Evolutionary conservation across 2,113 vertebrate genomes (phyloP).

Genomic region (Motacilla alba): DNA sequence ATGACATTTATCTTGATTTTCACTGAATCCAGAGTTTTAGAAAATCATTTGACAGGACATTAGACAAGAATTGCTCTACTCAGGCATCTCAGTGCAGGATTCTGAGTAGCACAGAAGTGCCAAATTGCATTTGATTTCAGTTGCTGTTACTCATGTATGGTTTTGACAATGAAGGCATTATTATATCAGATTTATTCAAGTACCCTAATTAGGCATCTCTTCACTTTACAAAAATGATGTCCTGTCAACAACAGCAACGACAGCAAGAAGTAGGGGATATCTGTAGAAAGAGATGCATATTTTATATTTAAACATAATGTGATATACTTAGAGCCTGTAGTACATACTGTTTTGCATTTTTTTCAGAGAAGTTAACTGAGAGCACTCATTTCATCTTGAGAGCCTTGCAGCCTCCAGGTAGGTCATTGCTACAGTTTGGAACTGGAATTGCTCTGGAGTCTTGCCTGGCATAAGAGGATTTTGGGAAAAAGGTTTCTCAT

Average conservation of each 20-base stretch:
- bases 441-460: background rate
- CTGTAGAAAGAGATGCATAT: background rate
- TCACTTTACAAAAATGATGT: background rate
- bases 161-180: background rate
- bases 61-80: background rate
- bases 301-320: background rate
- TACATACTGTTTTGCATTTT: background rate
- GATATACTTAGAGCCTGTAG: background rate
- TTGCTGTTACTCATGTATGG: background rate
- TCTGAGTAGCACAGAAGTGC: background rate
- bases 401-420: background rate
- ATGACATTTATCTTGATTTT: background rate
- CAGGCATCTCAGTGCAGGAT: background rate
- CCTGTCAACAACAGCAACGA: background rate
- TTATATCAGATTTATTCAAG: background rate
- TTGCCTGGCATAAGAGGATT: background rate
- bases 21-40: background rate
- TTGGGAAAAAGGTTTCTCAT: background rate
- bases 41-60: background rate
- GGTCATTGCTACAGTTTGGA: background rate
- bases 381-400: background rate
- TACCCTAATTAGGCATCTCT: background rate
- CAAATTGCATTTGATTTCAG: background rate
- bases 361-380: background rate
- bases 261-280: background rate